Conservation (phyloP, 2,888 invertebrate genomes). For the Acronicta psi region DNA sequence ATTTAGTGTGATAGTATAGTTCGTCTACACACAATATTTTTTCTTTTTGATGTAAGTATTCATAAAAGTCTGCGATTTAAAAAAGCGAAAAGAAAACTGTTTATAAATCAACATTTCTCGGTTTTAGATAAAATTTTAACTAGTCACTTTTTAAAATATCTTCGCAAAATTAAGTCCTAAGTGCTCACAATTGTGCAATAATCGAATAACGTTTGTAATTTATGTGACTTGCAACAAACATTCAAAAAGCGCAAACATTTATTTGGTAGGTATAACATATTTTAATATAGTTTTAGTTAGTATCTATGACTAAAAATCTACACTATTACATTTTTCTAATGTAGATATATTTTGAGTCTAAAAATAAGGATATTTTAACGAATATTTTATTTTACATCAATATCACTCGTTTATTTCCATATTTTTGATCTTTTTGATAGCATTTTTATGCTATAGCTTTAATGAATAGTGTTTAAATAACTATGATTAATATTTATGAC, state of each 20-base stretch:
- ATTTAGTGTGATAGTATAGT: slow-evolving; percentile 37
- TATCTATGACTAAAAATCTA: slow-evolving; percentile 47
- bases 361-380: slow-evolving; percentile 78
- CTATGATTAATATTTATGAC: slow-evolving; percentile 73
- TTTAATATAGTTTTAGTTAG: slow-evolving; percentile 5
- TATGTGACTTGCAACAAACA: slow-evolving; percentile 64
- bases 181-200: slow-evolving; percentile 62
- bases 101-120: slow-evolving; percentile 5
- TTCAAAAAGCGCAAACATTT: slow-evolving; percentile 67
- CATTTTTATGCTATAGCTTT: slow-evolving; percentile 51
- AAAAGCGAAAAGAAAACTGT: slow-evolving; percentile 35
- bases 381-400: slow-evolving; percentile 67
- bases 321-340: slow-evolving; percentile 69
- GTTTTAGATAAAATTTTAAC: slow-evolving; percentile 2
- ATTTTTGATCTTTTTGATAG: slow-evolving; percentile 61
- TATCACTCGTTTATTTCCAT: slow-evolving; percentile 67
- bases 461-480: slow-evolving; percentile 53
- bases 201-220: slow-evolving; percentile 50
- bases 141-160: slow-evolving; percentile 13
- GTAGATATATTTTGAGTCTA: slow-evolving; percentile 78
- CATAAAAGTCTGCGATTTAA: slow-evolving; percentile 24
- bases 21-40: slow-evolving; percentile 41
- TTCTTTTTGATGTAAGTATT: slow-evolving; percentile 29
- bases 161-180: slow-evolving; percentile 50
- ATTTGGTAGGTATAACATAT: slow-evolving; percentile 36